Base-by-base conservation (phyloP, 2,113 vertebrate species). In the Plecotus auritus region DNA sequence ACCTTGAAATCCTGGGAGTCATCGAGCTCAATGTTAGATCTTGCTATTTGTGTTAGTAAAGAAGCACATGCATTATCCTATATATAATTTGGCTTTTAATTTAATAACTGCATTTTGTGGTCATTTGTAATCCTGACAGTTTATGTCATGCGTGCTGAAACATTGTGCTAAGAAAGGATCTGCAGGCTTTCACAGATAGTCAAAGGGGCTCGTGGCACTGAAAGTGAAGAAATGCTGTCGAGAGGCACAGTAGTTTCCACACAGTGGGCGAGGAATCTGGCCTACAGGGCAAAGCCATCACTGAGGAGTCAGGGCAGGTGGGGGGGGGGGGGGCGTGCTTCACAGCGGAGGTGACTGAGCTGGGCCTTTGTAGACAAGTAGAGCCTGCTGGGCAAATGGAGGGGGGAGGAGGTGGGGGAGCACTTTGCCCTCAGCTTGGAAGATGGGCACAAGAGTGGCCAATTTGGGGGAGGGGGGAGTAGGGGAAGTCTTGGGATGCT, bases 201-300 rank as follows among this genome's bases (percentile, higher is more conserved):
- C 32, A 30, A 30, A 78, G 49, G n/a, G 5, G 20, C 14, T 64
- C 9, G 2, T 1, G 54, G 51, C 32, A 28, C 47, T 61, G 18
- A 28, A 73, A 40, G 23, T 9, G 45, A 56, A 32, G 51, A 56
- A 6, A 17, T 0, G 1, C 16, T 8, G 42, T n/a, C 0, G 4
- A 14, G 30, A 4, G 5, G 11, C 49, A 61, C 9, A 10, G 56
- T 11, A 1, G 66, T n/a, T 45, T 74, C 59, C 67, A 32, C 22
- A 9, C 13, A 20, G 23, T 9, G 8, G 51, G 69, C 1, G 5
- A 85, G 51, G 54, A 56, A 37, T 59, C 8, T 23, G 32, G 64
- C 54, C 4, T 2, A 37, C 5, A 56, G 37, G 6, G 40, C 28
- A 18, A 49, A 85, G 54, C 3, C n/a, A 23, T 6, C 32, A 6